These are phyloP conservation scores for Onthophagus taurus DNA, from an alignment of 1,140 invertebrate species.

Conservation along the genomic window DNA sequence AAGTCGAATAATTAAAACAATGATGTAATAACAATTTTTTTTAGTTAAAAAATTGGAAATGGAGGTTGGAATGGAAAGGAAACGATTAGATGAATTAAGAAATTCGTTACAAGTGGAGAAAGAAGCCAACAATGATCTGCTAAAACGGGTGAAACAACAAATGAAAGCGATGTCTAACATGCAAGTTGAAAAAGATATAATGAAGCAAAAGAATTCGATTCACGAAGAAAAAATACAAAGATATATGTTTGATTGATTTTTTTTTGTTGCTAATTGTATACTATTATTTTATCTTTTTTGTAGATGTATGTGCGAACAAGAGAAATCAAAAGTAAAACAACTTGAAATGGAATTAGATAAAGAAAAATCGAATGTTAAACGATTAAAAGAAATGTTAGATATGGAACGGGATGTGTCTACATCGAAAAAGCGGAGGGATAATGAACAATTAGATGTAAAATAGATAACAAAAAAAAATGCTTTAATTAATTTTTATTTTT, in stretches of 20 bases:
- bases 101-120: constrained; percentile 19
- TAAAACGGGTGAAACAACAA: constrained; percentile 14
- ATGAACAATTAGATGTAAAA: neutral
- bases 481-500: neutral
- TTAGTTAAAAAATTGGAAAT: constrained; percentile 23
- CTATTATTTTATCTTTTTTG: neutral
- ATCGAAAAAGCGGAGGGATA: neutral
- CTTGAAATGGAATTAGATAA: constrained; percentile 16
- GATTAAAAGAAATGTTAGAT: constrained; percentile 11
- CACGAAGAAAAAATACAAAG: constrained; percentile 16
- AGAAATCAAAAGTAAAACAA: constrained; percentile 8
- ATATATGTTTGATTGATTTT: constrained; percentile 12
- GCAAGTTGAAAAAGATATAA: constrained; percentile 13
- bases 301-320: constrained; percentile 11
- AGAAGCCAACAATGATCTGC: constrained; percentile 12
- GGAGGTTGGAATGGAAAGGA: constrained; percentile 21
- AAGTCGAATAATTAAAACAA: neutral
- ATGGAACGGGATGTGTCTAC: constrained; percentile 9
- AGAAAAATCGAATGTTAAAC: constrained; percentile 9
- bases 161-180: constrained; percentile 13
- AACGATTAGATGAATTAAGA: constrained; percentile 21
- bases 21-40: constrained; percentile 1
- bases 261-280: neutral
- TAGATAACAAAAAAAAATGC: neutral
- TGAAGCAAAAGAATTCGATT: constrained; percentile 14